These are phyloP conservation scores for Eurystomus glaucurus DNA, from an alignment of 2,797 vertebrate genomes.

Conservation along the genomic window DNA sequence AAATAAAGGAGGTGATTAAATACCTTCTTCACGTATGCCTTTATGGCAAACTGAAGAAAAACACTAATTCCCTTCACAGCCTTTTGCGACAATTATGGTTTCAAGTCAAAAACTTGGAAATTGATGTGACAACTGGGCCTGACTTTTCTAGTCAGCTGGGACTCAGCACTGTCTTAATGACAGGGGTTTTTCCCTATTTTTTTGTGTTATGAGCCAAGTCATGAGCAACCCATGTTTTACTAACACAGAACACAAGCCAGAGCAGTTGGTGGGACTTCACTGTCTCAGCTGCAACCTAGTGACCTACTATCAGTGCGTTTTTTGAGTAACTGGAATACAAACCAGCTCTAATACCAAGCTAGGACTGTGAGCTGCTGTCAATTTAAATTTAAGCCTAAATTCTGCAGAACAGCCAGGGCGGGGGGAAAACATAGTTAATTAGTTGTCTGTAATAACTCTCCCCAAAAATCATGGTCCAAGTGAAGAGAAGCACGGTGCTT, in stretches of 20 bases:
- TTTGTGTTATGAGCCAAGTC: not conserved
- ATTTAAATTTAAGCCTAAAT: not conserved
- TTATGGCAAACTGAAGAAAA: not conserved
- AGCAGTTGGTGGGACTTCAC: not conserved
- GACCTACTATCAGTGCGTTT: not conserved
- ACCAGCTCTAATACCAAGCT: not conserved
- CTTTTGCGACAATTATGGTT: not conserved
- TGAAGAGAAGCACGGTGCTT: not conserved
- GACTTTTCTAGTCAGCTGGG: not conserved
- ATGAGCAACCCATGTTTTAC: not conserved
- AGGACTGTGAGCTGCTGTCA: not conserved
- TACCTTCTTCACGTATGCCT: not conserved
- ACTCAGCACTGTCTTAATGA: not conserved
- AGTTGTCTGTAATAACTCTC: not conserved
- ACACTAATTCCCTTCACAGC: not conserved
- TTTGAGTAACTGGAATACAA: not conserved
- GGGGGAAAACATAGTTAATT: too few species aligned
- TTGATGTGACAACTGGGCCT: not conserved
- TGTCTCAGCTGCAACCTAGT: not conserved
- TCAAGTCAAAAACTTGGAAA: not conserved
- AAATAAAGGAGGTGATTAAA: not conserved
- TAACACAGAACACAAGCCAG: not conserved
- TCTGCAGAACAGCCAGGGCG: not conserved
- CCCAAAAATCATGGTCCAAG: not conserved
- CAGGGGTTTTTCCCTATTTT: not conserved